These are phyloP conservation scores for Sarcophaga variegata DNA, from an alignment of 2,888 invertebrate species.

Conservation along the genomic window DNA sequence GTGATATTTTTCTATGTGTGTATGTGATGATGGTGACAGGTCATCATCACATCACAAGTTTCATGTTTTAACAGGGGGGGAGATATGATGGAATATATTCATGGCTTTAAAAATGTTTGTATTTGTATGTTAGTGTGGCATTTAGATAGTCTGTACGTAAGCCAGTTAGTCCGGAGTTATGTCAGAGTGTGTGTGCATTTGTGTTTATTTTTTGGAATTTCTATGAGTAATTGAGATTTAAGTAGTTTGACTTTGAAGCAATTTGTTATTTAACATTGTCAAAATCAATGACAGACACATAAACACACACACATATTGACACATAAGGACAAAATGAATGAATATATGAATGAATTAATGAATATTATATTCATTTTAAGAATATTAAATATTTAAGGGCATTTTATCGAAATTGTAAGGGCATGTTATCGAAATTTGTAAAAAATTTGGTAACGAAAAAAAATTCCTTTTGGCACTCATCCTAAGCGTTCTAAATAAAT, in stretches of 20 bases:
- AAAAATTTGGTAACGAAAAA: too few relatives aligned
- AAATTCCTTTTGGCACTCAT: too few relatives aligned
- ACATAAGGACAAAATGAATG: not conserved
- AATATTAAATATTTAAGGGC: slow-evolving; percentile 46
- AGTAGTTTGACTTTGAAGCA: slow-evolving; percentile 66
- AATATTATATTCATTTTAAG: slow-evolving; percentile 8
- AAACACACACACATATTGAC: not conserved
- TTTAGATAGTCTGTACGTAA: not conserved
- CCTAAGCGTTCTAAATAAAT: too few relatives aligned
- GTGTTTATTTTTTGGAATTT: slow-evolving; percentile 47
- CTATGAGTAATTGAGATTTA: slow-evolving; percentile 68
- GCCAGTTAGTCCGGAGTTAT: not conserved
- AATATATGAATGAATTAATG: not conserved
- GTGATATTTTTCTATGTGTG: slow-evolving; percentile 5
- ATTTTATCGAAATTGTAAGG: not conserved
- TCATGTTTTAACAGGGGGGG: slow-evolving; percentile 50
- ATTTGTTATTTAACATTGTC: slow-evolving; percentile 68
- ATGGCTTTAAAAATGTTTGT: slow-evolving; percentile 20
- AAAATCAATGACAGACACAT: slow-evolving; percentile 52
- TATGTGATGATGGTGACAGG: slow-evolving; percentile 65
- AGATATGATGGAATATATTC: not conserved
- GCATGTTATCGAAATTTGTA: too few relatives aligned
- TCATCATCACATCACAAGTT: slow-evolving; percentile 63
- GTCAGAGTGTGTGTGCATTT: not conserved
- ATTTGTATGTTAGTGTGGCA: slow-evolving; percentile 4